phyloP scores from a whole-genome alignment of 2,888 invertebrate species.

The Macrophya alboannulata region DNA sequence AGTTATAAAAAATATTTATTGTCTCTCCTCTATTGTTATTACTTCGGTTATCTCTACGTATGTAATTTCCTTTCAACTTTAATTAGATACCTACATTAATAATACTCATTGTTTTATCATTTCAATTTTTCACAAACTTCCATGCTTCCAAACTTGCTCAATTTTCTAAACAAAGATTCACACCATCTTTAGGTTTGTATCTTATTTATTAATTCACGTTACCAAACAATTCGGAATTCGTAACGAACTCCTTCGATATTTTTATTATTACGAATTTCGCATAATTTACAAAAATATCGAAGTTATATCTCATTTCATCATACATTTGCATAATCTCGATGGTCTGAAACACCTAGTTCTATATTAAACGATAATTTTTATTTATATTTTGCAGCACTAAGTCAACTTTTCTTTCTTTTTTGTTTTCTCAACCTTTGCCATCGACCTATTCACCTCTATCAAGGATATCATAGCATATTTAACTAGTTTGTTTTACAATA shows the following conservation, averaged over 20 bases:
- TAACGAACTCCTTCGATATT: background rate
- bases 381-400: background rate
- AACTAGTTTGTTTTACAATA: background rate
- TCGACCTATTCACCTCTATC: background rate
- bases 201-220: background rate
- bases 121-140: background rate
- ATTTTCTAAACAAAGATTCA: background rate
- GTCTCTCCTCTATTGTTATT: background rate
- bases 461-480: background rate
- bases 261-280: background rate
- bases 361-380: background rate
- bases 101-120: background rate
- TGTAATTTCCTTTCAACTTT: background rate
- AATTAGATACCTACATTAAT: background rate
- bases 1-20: conserved; percentile 15
- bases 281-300: background rate
- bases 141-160: too few relatives aligned
- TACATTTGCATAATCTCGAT: background rate
- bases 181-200: background rate
- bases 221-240: background rate
- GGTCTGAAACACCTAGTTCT: background rate
- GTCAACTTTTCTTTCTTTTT: background rate
- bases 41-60: background rate
- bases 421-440: background rate
- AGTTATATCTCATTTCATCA: background rate